Percentiles rank a stretch among this genome's conserved stretches.
Conservation (phyloP, 2,888 invertebrate species). For the Synanthedon formicaeformis region DNA sequence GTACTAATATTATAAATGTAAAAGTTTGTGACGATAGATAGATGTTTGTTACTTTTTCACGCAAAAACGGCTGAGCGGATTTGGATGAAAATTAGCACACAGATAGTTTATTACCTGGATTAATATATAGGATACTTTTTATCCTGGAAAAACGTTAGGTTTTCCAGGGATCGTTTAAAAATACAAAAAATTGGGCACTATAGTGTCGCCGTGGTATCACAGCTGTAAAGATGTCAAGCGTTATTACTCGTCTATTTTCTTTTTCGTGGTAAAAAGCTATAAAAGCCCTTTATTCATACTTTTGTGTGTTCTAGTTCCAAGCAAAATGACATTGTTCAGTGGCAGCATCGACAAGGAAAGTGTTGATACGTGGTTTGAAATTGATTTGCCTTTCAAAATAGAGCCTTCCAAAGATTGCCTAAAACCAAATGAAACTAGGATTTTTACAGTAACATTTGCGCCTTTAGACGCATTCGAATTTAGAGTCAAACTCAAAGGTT, state of each 20-base stretch:
- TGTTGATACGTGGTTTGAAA: slow-evolving; percentile 57
- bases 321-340: slow-evolving; percentile 52
- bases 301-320: slow-evolving; percentile 8
- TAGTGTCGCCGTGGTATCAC: too few relatives aligned
- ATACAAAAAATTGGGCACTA: too few relatives aligned
- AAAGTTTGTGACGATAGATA: too few relatives aligned
- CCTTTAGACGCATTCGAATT: slow-evolving; percentile 69
- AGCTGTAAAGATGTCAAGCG: too few relatives aligned
- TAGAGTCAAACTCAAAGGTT: slow-evolving; percentile 44
- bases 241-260: slow-evolving; percentile 3
- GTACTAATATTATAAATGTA: too few relatives aligned
- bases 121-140: too few relatives aligned
- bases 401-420: slow-evolving; percentile 55
- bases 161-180: too few relatives aligned
- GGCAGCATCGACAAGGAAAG: slow-evolving; percentile 37
- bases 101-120: too few relatives aligned
- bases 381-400: slow-evolving; percentile 63
- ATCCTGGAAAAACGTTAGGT: too few relatives aligned
- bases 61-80: too few relatives aligned
- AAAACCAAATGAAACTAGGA: slow-evolving; percentile 38
- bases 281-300: slow-evolving; percentile 14
- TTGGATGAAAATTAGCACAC: too few relatives aligned
- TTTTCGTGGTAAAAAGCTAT: slow-evolving; percentile 8
- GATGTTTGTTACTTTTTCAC: too few relatives aligned
- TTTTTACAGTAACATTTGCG: slow-evolving; percentile 64